Conservation (phyloP, 1,140 invertebrate species). For the Linepithema humile region DNA sequence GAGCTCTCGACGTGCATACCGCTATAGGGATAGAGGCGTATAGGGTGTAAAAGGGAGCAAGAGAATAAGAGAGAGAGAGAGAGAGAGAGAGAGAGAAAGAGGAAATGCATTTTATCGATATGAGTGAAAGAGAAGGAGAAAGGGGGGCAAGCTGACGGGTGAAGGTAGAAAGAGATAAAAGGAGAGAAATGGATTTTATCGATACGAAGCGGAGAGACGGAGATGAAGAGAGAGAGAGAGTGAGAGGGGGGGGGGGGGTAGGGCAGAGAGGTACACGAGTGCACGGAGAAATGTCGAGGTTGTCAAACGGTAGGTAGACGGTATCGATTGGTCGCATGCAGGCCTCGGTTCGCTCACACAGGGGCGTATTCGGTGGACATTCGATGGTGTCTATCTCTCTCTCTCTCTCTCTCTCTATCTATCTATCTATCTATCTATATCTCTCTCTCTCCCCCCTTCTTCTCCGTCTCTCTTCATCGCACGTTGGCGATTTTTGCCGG, state of each 20-base stretch:
- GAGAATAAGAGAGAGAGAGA: neutral
- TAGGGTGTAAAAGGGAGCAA: neutral
- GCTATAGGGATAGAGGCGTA: constrained; percentile 5
- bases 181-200: neutral
- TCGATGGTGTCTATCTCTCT: constrained; percentile 12
- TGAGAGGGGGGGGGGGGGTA: neutral
- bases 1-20: constrained; percentile 22
- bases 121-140: neutral
- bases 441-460: neutral
- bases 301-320: constrained; percentile 69
- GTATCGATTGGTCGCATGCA: constrained; percentile 68
- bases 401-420: constrained; percentile 6
- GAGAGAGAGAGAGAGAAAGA: neutral
- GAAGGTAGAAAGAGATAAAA: constrained; percentile 6
- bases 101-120: constrained; percentile 28
- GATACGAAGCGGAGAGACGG: neutral
- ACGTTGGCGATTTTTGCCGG: constrained; percentile 66
- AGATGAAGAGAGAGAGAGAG: neutral
- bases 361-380: constrained; percentile 66
- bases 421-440: neutral
- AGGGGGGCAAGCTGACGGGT: neutral
- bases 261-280: constrained; percentile 38
- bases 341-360: constrained; percentile 64
- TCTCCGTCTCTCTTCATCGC: neutral
- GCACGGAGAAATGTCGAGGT: constrained; percentile 64